A percentile compares a stretch with the other conserved stretches of the same genome.
Evolutionary conservation across 2,888 invertebrate genomes (phyloP).

Genomic region (Microctonus brassicae): DNA sequence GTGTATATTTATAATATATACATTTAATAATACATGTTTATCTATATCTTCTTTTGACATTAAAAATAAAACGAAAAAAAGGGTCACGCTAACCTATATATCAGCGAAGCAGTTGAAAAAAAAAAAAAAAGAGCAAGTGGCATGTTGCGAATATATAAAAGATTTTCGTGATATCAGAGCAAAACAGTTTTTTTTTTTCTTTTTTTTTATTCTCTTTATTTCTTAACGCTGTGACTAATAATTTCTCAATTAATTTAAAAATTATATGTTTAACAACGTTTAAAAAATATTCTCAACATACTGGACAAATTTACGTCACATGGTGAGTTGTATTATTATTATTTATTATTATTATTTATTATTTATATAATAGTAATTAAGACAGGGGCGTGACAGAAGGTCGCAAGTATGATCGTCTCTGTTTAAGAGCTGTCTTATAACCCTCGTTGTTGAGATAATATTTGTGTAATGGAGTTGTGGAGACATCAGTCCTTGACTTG

Average conservation of each 20-base stretch:
- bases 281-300: too few species aligned
- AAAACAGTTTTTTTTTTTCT: background rate
- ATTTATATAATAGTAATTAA: background rate
- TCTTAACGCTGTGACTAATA: background rate
- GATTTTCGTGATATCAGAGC: background rate
- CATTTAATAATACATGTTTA: background rate
- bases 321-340: background rate
- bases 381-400: background rate
- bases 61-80: background rate
- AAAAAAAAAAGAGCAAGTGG: background rate
- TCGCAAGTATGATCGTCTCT: background rate
- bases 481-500: slow-evolving; percentile 12
- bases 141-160: background rate
- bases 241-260: too few species aligned
- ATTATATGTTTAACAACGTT: too few species aligned
- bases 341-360: background rate
- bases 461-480: slow-evolving; percentile 19
- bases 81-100: background rate
- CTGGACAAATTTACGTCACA: too few species aligned
- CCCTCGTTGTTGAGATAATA: background rate
- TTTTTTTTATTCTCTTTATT: background rate
- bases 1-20: background rate
- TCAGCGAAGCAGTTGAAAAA: background rate
- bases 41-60: background rate
- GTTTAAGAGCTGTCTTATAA: too few species aligned